Evolutionary conservation across 2,888 invertebrate species (phyloP).

Genomic region (Leistus spinibarbis): DNA sequence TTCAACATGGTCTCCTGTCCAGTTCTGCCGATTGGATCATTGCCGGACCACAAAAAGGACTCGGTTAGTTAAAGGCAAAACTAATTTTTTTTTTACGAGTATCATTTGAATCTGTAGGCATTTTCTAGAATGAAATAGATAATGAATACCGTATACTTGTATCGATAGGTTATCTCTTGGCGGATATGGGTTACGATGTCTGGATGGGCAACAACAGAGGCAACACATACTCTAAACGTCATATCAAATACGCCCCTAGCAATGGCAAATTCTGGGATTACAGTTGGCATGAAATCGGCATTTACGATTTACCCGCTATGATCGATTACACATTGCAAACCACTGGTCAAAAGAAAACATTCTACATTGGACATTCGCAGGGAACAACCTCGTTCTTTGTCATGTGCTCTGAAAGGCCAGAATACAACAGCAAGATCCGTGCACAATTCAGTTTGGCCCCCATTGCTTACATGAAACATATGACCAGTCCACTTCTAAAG

Average conservation of each 20-base stretch:
- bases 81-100: neutral
- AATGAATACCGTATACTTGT: no score
- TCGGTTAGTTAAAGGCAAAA: slow-evolving; percentile 50
- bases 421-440: slow-evolving; percentile 70
- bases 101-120: no score
- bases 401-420: slow-evolving; percentile 67
- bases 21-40: slow-evolving; percentile 61
- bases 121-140: no score
- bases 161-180: slow-evolving; percentile 22
- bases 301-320: slow-evolving; percentile 78
- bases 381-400: slow-evolving; percentile 75
- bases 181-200: slow-evolving; percentile 26
- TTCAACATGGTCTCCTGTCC: slow-evolving; percentile 60
- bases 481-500: slow-evolving; percentile 53
- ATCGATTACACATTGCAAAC: slow-evolving; percentile 70
- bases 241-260: slow-evolving; percentile 50
- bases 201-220: slow-evolving; percentile 36
- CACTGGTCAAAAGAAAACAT: slow-evolving; percentile 66
- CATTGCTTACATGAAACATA: slow-evolving; percentile 67
- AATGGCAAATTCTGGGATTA: slow-evolving; percentile 51
- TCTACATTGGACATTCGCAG: slow-evolving; percentile 83
- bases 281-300: slow-evolving; percentile 85
- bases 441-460: slow-evolving; percentile 73
- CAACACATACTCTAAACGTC: slow-evolving; percentile 60
- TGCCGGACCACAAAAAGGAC: slow-evolving; percentile 56